Conservation (phyloP, 2,113 vertebrate species). For the Argyrosomus japonicus region DNA sequence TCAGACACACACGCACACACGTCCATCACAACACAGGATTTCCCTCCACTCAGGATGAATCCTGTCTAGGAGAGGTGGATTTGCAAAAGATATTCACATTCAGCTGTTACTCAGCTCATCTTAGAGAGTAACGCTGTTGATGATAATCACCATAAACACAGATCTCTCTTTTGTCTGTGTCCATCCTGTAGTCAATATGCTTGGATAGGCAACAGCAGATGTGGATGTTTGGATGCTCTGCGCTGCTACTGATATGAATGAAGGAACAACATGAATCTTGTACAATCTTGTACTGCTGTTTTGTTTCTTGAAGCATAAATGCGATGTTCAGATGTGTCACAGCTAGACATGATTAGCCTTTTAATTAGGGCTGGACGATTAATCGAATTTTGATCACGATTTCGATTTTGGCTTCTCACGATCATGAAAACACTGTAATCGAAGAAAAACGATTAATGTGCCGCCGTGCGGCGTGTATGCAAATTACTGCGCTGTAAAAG, state of each 20-base stretch:
- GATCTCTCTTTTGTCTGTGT: not conserved
- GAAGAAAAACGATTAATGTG: too few species aligned
- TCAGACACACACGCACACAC: not conserved
- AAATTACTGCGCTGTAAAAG: too few species aligned
- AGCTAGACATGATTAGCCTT: too few species aligned
- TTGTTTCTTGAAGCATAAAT: too few species aligned
- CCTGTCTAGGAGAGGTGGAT: conserved; percentile 4
- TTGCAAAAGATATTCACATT: conserved; percentile 19
- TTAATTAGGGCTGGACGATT: too few species aligned
- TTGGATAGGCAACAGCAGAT: conserved; percentile 4
- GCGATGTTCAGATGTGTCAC: too few species aligned
- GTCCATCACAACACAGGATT: conserved; percentile 3
- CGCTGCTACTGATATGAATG: not conserved
- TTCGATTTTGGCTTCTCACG: too few species aligned
- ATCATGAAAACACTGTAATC: too few species aligned
- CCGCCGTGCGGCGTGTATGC: too few species aligned
- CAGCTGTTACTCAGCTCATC: conserved; percentile 37
- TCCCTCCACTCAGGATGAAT: conserved; percentile 19
- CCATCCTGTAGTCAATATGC: not conserved
- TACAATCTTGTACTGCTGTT: not conserved
- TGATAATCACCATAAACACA: not conserved
- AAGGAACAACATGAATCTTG: not conserved
- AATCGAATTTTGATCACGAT: too few species aligned
- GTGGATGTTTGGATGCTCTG: conserved; percentile 5
- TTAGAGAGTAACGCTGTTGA: not conserved